These are phyloP conservation scores for Chalcis sispes DNA, from an alignment of 2,888 invertebrate genomes.

Conservation along the genomic window DNA sequence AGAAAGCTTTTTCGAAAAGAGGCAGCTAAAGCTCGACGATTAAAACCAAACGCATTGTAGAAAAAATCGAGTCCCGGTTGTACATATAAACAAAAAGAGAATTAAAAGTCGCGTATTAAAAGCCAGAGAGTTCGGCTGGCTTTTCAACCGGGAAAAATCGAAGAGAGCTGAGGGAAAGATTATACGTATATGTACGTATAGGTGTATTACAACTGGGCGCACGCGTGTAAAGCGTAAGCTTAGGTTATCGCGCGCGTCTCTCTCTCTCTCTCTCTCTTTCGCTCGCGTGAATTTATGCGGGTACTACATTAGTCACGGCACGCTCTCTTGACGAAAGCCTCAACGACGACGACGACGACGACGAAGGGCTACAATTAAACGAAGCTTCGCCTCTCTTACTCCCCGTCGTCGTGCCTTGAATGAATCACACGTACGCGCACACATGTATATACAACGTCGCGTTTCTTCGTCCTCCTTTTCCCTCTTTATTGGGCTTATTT, in stretches of 20 bases:
- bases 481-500: slow-evolving; percentile 45
- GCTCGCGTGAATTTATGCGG: slow-evolving; percentile 50
- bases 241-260: neutral
- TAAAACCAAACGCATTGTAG: neutral
- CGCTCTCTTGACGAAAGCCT: slow-evolving; percentile 31
- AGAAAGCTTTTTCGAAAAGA: neutral
- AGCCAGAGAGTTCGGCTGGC: neutral
- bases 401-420: neutral
- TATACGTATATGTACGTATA: neutral
- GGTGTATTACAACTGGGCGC: no score
- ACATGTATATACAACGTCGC: neutral
- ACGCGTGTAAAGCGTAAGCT: no score
- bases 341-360: slow-evolving; percentile 10
- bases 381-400: slow-evolving; percentile 9
- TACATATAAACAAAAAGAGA: slow-evolving; percentile 37
- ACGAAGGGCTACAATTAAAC: slow-evolving; percentile 49
- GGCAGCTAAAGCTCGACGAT: neutral
- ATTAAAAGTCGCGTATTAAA: slow-evolving; percentile 34
- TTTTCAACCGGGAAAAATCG: slow-evolving; percentile 30
- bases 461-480: slow-evolving; percentile 28
- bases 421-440: slow-evolving; percentile 36
- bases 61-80: neutral
- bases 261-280: slow-evolving; percentile 12
- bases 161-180: neutral
- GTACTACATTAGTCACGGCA: slow-evolving; percentile 46